phyloP scores from a whole-genome alignment of 2,888 invertebrate species.

The Cactoblastis cactorum region DNA sequence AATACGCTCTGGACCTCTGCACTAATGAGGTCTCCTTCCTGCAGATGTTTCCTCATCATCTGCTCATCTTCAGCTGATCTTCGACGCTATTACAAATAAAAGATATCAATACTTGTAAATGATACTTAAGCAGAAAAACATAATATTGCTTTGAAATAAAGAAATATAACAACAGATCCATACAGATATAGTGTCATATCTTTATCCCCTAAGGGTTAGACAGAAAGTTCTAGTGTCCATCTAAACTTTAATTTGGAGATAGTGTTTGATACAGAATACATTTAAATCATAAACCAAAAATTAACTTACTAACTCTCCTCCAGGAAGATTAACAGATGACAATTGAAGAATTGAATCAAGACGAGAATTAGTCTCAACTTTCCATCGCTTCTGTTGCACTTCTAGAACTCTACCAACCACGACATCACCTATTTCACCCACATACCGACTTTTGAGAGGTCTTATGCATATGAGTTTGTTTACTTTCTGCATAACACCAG shows the following conservation, averaged over 20 bases:
- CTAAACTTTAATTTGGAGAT: too few relatives aligned
- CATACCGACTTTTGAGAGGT: conserved; percentile 94
- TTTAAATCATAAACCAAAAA: not conserved
- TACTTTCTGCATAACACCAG: conserved; percentile 95
- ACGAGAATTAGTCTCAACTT: conserved; percentile 95
- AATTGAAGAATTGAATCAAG: conserved; percentile 91
- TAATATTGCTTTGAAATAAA: too few relatives aligned
- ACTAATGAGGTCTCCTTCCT: conserved; percentile 97
- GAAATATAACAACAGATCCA: too few relatives aligned
- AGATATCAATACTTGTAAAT: not conserved
- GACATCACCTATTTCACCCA: conserved; percentile 97
- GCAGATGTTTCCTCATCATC: conserved; percentile 96
- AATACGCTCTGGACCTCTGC: conserved; percentile 97
- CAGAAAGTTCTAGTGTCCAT: too few relatives aligned
- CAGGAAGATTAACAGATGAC: conserved; percentile 98
- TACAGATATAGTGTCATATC: too few relatives aligned
- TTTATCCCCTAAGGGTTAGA: too few relatives aligned
- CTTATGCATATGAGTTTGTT: conserved; percentile 96
- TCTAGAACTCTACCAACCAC: conserved; percentile 96
- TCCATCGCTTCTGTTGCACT: conserved; percentile 96
- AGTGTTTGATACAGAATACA: not conserved
- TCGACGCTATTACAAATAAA: conserved; percentile 81
- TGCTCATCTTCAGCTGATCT: conserved; percentile 98
- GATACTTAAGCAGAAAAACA: not conserved
- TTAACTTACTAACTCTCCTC: conserved; percentile 90